These are phyloP conservation scores for Serranus cabrilla DNA, from an alignment of 2,797 vertebrate genomes.

Conservation along the genomic window DNA sequence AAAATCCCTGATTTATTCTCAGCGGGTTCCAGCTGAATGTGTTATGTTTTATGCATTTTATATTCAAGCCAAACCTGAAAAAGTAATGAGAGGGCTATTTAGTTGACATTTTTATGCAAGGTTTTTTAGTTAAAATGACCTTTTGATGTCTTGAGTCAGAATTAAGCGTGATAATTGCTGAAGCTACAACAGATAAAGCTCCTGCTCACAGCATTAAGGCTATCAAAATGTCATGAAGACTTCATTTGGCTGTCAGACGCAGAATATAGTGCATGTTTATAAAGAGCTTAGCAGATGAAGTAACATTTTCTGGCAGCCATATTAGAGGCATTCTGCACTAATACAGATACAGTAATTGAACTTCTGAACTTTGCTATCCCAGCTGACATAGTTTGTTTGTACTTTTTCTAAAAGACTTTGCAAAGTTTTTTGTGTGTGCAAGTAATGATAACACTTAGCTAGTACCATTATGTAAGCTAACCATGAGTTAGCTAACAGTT, in stretches of 20 bases:
- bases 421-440: not conserved
- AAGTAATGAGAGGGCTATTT: conserved; percentile 29
- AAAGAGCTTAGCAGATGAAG: conserved; percentile 13
- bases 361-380: conserved; percentile 3
- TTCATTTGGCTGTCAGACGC: conserved; percentile 17
- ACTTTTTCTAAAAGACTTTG: not conserved
- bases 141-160: conserved; percentile 26
- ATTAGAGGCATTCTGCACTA: not conserved
- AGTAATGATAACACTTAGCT: not conserved
- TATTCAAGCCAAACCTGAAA: conserved; percentile 42
- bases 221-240: conserved; percentile 36
- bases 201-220: conserved; percentile 13
- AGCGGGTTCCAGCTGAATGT: conserved; percentile 24
- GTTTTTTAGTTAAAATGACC: conserved; percentile 17
- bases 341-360: conserved; percentile 10
- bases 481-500: not conserved
- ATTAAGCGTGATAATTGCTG: conserved; percentile 19
- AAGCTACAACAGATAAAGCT: conserved; percentile 5
- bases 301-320: conserved; percentile 24
- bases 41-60: conserved; percentile 28
- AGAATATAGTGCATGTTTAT: conserved; percentile 14
- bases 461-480: not conserved
- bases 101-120: conserved; percentile 30
- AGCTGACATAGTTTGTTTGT: not conserved
- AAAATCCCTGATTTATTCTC: conserved; percentile 34